Evolutionary conservation across 2,797 vertebrate genomes (phyloP), one percentile per base, ranked within the genome.

Genomic region (Diplodus puntazzo): DNA sequence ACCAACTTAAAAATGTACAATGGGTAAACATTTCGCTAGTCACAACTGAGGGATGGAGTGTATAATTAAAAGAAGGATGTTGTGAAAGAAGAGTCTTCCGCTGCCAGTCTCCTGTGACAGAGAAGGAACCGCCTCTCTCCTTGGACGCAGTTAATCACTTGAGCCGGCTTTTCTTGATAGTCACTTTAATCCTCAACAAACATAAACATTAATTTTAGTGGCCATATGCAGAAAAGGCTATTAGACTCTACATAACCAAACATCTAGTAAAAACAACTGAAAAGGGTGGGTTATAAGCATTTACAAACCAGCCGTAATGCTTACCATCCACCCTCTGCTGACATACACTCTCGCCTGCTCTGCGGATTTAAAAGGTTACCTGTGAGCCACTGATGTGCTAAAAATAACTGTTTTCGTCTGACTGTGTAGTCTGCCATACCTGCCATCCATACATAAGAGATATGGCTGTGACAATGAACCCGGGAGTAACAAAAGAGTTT

Each of bases 361-460:
- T n/a, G 71, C 34, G 50, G 57, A 83, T 64, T 59, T 72, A 69
- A 64, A 64, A 74, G 81, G 63, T 75, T 73, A 62, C 57, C 58
- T 64, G 46, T 45, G 48, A 80, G 49, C 48, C 17, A 54, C 54
- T 65, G 60, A 66, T 42, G 54, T 57, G 34, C 65, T 57, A 77
- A 80, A 80, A 66, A 79, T 67, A 71, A 70, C n/a, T 30, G 3
- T 39, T 66, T 53, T 39, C 43, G 12, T 12, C 55, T 14, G 34
- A 12, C 68, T 45, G 53, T 30, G 20, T 14, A 43, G 49, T 52
- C 43, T 21, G 59, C 49, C 14, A 9, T 52, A 63, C 58, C 77
- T 64, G 34, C 27, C 52, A 58, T 23, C 63, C 70, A 30, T 62
- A 23, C 20, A 74, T 18, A n/a, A 45, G n/a, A 55, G 53, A 27